phyloP scores from a whole-genome alignment of 2,888 invertebrate genomes.

The Gari tellinella region DNA sequence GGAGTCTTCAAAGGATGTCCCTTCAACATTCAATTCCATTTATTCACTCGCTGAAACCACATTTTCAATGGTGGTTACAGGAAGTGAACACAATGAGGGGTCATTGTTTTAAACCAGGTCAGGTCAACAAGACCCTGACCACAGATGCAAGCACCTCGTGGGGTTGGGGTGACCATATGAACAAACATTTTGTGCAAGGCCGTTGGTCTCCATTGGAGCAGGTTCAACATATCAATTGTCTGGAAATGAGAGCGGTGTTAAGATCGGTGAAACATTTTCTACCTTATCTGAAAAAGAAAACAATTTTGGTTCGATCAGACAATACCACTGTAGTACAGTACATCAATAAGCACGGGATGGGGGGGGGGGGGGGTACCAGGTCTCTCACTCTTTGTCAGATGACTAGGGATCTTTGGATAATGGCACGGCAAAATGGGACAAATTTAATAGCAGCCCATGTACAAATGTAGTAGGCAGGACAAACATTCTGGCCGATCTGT shows the following conservation, averaged over 20 bases:
- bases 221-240: slow-evolving; percentile 2
- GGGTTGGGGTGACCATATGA: slow-evolving; percentile 22
- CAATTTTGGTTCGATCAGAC: slow-evolving; percentile 7
- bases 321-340: slow-evolving; percentile 20
- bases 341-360: slow-evolving; percentile 21
- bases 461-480: slow-evolving; percentile 1
- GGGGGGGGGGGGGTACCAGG: slow-evolving; percentile 21
- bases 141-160: slow-evolving; percentile 34
- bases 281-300: slow-evolving; percentile 2
- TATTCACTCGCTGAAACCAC: slow-evolving; percentile 10
- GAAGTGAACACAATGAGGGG: too few relatives aligned
- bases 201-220: slow-evolving; percentile 1
- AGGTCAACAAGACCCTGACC: too few relatives aligned
- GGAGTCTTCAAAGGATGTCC: slow-evolving; percentile 20
- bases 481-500: slow-evolving; percentile 25
- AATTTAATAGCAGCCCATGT: slow-evolving; percentile 37
- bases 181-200: too few relatives aligned
- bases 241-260: slow-evolving; percentile 6
- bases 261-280: slow-evolving; percentile 15
- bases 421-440: slow-evolving; percentile 12
- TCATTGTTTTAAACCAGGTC: too few relatives aligned
- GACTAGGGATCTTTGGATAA: slow-evolving; percentile 21
- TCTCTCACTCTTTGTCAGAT: slow-evolving; percentile 1
- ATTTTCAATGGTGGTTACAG: slow-evolving; percentile 32
- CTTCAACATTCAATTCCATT: slow-evolving; percentile 6